Evolutionary conservation across 2,888 invertebrate species (phyloP), one percentile per base, ranked within the genome.

Genomic region (Drepanosiphum platanoidis): DNA sequence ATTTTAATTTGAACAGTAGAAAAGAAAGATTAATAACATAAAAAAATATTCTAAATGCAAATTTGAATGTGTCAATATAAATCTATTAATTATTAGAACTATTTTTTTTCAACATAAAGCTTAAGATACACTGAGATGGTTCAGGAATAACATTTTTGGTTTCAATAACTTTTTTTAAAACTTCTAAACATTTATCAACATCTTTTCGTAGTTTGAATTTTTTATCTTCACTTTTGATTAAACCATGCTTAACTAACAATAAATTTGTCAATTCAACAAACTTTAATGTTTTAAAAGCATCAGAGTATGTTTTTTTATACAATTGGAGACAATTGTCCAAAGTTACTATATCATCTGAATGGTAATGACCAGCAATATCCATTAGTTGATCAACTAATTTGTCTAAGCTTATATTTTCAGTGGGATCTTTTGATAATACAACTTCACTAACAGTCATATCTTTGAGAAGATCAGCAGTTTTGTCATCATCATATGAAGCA

Each of bases 181-280:
- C 91, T 13, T 90, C 88, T 87, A 93, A 91, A 87, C 94, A 94
- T 2, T 92, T 92, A 0, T 92, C 92, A 7, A 94, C 89, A 83
- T 93, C 91, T 92, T 93, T 93, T 0, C 92, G 91, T 11, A 93
- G 91, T 88, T 91, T 92, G 87, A 91, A 91, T 27, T 90, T 90
- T 88, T 94, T 94, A 88, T 94, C 93, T 89, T 95, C 95, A 15
- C 93, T 91, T 94, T 94, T 90, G 39, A 90, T 90, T 81, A 81
- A 86, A 86, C n/a, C 83, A 83, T 84, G 84, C 36, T 84, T 84
- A 13, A 70, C 77, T 32, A 84, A 58, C 3, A 84, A 52, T 30
- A 77, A 30, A 58, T 84, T 84, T 30, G 84, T 84, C 3, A 84
- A 68, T 1, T 84, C 84, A 13, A 77, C n/a, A 70, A 77, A 84